Evolutionary conservation across 64 coral and sea anemone genomes (phyloP).

Genomic region (Acropora yongei): DNA sequence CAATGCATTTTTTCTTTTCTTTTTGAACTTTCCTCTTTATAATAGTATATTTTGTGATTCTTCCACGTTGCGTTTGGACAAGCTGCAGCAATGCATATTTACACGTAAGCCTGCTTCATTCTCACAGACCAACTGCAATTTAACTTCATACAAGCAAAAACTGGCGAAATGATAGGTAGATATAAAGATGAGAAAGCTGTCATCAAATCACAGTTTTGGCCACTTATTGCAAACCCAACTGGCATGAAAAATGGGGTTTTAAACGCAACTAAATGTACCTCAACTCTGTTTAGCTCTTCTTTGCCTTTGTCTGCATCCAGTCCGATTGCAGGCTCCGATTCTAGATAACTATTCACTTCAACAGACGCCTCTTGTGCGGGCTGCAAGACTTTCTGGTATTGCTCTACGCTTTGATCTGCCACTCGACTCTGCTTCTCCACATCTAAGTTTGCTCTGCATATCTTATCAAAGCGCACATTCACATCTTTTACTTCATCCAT

Average conservation of each 20-base stretch:
- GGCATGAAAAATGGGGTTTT: not conserved
- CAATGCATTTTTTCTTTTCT: no score
- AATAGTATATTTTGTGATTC: no score
- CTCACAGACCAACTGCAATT: no score
- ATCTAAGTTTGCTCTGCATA: conserved; percentile 76
- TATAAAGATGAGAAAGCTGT: no score
- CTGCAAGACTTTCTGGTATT: conserved; percentile 82
- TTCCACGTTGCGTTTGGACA: no score
- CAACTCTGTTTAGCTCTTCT: conserved; percentile 74
- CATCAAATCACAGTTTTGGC: not conserved
- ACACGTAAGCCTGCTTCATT: no score
- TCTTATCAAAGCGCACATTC: conserved; percentile 74
- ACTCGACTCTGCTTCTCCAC: conserved; percentile 74
- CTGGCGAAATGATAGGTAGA: no score
- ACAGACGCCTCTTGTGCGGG: conserved; percentile 67
- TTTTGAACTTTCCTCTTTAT: no score
- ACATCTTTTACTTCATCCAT: conserved; percentile 76
- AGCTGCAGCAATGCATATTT: no score
- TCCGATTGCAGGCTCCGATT: conserved; percentile 79
- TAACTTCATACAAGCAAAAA: no score
- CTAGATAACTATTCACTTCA: conserved; percentile 69
- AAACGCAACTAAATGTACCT: conserved; percentile 35
- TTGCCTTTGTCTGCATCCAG: conserved; percentile 81
- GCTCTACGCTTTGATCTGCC: conserved; percentile 70
- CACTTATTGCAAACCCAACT: no score